These are phyloP conservation scores for Rallus limicola DNA, from an alignment of 2,113 vertebrate species.

Conservation along the genomic window DNA sequence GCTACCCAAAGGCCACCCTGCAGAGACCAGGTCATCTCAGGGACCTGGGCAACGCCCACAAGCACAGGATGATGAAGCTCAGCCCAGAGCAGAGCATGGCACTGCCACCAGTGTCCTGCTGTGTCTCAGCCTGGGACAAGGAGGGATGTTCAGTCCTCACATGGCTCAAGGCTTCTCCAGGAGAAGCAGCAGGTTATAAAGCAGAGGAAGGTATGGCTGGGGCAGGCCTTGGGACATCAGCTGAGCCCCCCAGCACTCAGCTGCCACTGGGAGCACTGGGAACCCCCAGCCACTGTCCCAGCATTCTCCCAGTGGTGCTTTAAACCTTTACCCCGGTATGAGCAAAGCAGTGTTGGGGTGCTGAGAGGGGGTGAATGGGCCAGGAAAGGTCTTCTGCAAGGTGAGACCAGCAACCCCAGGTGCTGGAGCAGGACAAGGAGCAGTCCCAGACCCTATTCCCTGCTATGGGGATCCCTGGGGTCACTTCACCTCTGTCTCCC, in stretches of 20 bases:
- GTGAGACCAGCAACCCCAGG: neutral
- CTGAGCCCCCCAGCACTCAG: neutral
- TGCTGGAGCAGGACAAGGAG: neutral
- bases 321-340: neutral
- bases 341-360: neutral
- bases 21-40: neutral
- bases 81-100: neutral
- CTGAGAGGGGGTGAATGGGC: neutral
- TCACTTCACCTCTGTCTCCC: too few species aligned
- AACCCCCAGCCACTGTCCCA: neutral
- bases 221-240: neutral
- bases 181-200: neutral
- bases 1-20: neutral
- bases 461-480: neutral
- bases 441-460: neutral
- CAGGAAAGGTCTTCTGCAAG: neutral
- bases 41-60: neutral
- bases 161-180: fast-evolving
- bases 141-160: neutral
- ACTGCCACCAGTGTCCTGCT: neutral
- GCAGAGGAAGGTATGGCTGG: neutral
- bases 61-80: neutral
- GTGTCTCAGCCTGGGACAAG: neutral
- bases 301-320: neutral
- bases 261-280: neutral